Evolutionary conservation across 1,140 invertebrate genomes (phyloP), one percentile per base, ranked within the genome.

Genomic region (Spodoptera frugiperda): DNA sequence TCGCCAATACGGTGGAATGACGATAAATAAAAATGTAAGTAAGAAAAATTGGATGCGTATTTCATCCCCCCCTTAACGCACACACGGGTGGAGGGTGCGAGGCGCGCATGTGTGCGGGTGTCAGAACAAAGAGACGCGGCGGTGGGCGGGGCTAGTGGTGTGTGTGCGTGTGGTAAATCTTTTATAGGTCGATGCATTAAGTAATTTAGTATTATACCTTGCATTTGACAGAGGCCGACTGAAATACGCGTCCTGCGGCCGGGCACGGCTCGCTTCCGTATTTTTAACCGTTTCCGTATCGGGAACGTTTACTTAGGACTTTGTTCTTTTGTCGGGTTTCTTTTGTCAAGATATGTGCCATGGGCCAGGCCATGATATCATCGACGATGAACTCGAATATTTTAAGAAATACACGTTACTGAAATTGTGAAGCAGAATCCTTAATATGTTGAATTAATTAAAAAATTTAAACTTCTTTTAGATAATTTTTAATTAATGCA

Each of bases 161-260:
- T 80, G 86, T 91, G 86, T 87, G 87, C 71, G 87, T 88, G 86
- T 78, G 83, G 88, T 93, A 91, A 92, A 93, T 92, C 89, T 92
- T 92, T 92, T 89, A 91, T 91, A 93, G 91, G 86, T 93, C 89
- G 89, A 83, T 92, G 91, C 91, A 91, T 92, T 93, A 91, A 91
- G 89, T 93, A 91, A 93, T 93, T 92, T 93, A 93, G 79, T 92
- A 88, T 91, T 88, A 91, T 88, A 85, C 79, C 84, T 86, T 93
- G 90, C 87, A 87, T 91, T 93, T 90, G 91, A 90, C 86, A 84
- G 77, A 80, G 71, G 75, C 73, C 76, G 76, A 67, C 51, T 76
- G 76, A 82, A 78, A 83, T 78, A 63, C 68, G 71, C 57, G 14
- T 61, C 39, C n/a, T 48, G 54, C 12, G 68, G 53, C 53, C 30